Base-by-base conservation (phyloP, 2,888 invertebrate species). In the Xanthia icteritia region DNA sequence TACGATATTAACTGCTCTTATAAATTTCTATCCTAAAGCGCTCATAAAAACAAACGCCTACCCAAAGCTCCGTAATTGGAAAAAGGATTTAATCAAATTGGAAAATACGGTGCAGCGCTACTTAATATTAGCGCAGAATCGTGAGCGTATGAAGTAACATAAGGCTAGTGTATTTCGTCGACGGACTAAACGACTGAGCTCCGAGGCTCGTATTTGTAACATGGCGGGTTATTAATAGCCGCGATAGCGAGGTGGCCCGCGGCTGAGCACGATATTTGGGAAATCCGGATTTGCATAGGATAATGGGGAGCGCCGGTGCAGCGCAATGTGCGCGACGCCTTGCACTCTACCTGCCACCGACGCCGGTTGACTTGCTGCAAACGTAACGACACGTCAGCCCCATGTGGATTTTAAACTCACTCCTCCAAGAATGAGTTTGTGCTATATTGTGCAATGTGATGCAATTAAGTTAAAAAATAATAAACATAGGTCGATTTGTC, bases 211-310 rank as follows among this genome's bases (percentile, higher is more conserved):
- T 94, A 94, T 95, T 95, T 95, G 95, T 94, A 94, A 93, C 94
- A 91, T 92, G 93, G 91, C 91, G 91, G 91, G 94, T 94, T 96
- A 96, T 95, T 96, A 95, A 96, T 96, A 95, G 96, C 93, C 93
- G 93, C 94, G 94, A 95, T 95, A 94, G 95, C 94, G 91, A 93
- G 91, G 93, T 93, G 92, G 94, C 95, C 94, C 93, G 94, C 94
- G 94, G 95, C 94, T 88, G 88, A 91, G 92, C 94, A 94, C 94
- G 95, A 94, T 95, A 94, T 96, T 96, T 95, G 93, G 94, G 93
- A 93, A 95, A 95, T 94, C 94, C 95, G 95, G 94, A 95, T 96
- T 96, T 96, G 96, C 96, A 96, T 96, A 95, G 95, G 94, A 95
- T 96, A 95, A 96, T 96, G 92, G 94, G 83, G 90, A 89, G 90